These are phyloP conservation scores for Marasmarcha lunaedactyla DNA, from an alignment of 2,888 invertebrate species.

Conservation along the genomic window DNA sequence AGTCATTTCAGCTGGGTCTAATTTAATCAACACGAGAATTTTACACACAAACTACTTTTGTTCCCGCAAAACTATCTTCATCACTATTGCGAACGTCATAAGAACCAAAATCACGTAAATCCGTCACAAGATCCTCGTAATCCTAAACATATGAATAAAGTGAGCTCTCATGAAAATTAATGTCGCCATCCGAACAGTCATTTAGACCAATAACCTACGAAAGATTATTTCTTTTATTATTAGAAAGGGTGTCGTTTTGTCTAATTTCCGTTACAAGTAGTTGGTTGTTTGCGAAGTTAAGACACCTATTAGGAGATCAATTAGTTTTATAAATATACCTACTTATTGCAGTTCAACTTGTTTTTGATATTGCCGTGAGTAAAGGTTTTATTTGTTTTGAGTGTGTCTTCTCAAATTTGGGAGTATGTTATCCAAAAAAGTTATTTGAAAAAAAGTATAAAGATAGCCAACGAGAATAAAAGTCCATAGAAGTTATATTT, in stretches of 20 bases:
- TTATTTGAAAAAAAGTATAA: too few species aligned
- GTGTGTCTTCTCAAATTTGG: too few species aligned
- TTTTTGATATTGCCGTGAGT: too few species aligned
- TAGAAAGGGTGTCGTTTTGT: constrained; percentile 1
- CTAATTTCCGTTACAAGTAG: too few species aligned
- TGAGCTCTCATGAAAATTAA: constrained; percentile 16
- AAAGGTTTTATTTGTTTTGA: too few species aligned
- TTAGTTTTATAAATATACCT: too few species aligned
- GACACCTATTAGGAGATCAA: too few species aligned
- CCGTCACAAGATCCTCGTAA: neutral
- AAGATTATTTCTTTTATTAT: constrained; percentile 13
- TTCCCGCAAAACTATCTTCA: neutral
- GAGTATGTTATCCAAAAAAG: too few species aligned
- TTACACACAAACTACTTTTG: constrained; percentile 2
- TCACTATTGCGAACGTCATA: neutral
- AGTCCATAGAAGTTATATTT: too few species aligned
- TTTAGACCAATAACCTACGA: constrained; percentile 10
- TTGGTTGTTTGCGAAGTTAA: too few species aligned
- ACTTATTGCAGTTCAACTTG: too few species aligned
- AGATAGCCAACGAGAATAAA: too few species aligned
- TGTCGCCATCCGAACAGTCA: constrained; percentile 11
- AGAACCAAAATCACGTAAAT: neutral
- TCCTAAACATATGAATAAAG: constrained; percentile 2
- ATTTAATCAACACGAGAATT: constrained; percentile 18
- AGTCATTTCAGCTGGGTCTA: constrained; percentile 11